Conservation (phyloP, 2,797 vertebrate species). For the Cuculus canorus region DNA sequence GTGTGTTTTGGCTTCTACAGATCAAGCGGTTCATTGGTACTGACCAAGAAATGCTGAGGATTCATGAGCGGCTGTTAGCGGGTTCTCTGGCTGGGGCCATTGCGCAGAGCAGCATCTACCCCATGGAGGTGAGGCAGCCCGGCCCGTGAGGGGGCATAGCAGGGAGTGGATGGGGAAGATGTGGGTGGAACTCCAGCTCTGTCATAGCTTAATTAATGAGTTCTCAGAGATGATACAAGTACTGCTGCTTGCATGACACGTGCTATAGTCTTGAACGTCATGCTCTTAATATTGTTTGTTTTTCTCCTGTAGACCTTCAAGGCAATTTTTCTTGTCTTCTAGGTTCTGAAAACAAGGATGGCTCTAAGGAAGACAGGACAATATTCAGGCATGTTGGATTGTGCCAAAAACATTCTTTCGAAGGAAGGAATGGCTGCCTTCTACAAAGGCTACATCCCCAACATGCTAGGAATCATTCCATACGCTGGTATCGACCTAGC, state of each 20-base stretch:
- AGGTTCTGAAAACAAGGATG: constrained; percentile 96
- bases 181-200: neutral
- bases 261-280: neutral
- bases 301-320: neutral
- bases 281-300: neutral
- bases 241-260: neutral
- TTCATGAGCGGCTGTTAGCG: constrained; percentile 88
- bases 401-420: constrained; percentile 86
- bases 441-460: constrained; percentile 96
- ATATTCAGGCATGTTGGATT: constrained; percentile 87
- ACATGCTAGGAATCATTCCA: constrained; percentile 97
- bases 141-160: neutral
- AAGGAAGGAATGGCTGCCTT: constrained; percentile 90
- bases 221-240: neutral
- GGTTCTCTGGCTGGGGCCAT: constrained; percentile 92
- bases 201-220: neutral
- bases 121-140: constrained; percentile 89
- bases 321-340: neutral
- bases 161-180: neutral
- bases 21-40: constrained; percentile 93
- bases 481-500: constrained; percentile 96
- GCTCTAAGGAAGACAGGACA: constrained; percentile 92
- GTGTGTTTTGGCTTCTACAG: constrained; percentile 64
- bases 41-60: constrained; percentile 91
- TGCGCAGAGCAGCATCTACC: constrained; percentile 97